A percentile compares a stretch with the other conserved stretches of the same genome.
phyloP scores from a whole-genome alignment of 1,140 invertebrate species.

The Sitophilus oryzae region DNA sequence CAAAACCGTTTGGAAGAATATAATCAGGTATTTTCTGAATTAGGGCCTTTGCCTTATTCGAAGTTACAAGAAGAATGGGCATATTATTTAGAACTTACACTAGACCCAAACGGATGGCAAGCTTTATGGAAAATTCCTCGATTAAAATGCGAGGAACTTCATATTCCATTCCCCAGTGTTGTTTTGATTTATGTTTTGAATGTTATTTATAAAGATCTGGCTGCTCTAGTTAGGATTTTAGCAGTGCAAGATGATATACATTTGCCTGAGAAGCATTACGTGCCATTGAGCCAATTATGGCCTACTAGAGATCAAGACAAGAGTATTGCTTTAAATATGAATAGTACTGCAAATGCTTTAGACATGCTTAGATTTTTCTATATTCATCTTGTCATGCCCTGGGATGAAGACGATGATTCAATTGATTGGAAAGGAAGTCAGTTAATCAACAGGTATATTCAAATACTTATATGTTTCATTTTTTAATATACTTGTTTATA shows the following conservation, averaged over 20 bases:
- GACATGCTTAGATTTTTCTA: constrained; percentile 58
- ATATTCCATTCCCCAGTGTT: constrained; percentile 54
- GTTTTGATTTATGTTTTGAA: constrained; percentile 52
- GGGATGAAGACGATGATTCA: constrained; percentile 57
- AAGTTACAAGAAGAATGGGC: constrained; percentile 52
- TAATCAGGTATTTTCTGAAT: constrained; percentile 47
- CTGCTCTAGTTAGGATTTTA: constrained; percentile 48
- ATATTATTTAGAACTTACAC: constrained; percentile 50
- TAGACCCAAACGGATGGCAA: constrained; percentile 57
- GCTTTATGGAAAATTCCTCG: constrained; percentile 59
- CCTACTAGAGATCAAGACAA: constrained; percentile 53
- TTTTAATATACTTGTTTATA: constrained; percentile 17
- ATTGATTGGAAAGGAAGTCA: constrained; percentile 53
- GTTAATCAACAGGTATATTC: constrained; percentile 43
- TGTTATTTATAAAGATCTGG: constrained; percentile 47
- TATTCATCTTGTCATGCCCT: constrained; percentile 57
- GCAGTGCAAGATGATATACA: constrained; percentile 57
- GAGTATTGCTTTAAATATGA: constrained; percentile 42
- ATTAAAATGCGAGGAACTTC: constrained; percentile 50
- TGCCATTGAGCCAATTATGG: constrained; percentile 53
- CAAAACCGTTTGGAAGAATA: constrained; percentile 52
- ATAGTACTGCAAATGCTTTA: constrained; percentile 46
- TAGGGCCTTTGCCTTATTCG: constrained; percentile 46
- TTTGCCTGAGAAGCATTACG: constrained; percentile 52
- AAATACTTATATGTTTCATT: background rate